Evolutionary conservation across 2,113 vertebrate species (phyloP), one percentile per base, ranked within the genome.

Genomic region (Micromys minutus): DNA sequence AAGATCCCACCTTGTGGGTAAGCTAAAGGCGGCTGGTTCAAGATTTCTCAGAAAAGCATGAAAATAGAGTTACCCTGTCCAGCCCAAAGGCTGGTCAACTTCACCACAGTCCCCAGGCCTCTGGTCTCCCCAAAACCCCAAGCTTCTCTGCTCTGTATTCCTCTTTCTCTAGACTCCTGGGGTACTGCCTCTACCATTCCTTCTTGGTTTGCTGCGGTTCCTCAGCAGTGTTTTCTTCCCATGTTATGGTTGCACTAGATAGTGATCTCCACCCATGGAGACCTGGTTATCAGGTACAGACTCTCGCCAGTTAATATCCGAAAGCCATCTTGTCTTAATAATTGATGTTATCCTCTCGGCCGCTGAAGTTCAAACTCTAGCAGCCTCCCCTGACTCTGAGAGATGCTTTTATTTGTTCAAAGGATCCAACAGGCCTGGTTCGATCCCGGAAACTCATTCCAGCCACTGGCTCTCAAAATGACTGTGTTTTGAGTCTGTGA

Each of bases 1-100:
- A 94, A 97, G 97, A 97, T 93, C 31, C 89, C 1, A 81, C 39
- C 29, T 34, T 2, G 9, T 55, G 93, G 76, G 55, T 79, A 39
- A 92, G 80, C 34, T 34, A 77, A 86, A 83, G 92, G 57, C 12
- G 69, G 63, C 86, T 81, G 42, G 87, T n/a, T 16, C 5, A 24
- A 76, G 10, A 83, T 55, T 83, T 87, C 52, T 91, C 61, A 77
- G 36, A 91, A 74, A 26, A 71, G 26, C 29, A 55, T n/a, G 31
- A 57, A 80, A 90, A 83, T 42, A 74, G 17, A 63, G 7, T 1
- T 21, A 5, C 26, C 50, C 52, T 36, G n/a, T 47, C 59, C 47
- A 59, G 24, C 11, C 45, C 39, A 83, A 88, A 19, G 17, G 34
- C 76, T 52, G 76, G 47, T 29, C 71, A 79, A 85, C 6, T 39